Base-by-base conservation (phyloP, 2,113 vertebrate genomes). In the Catharus fuscescens region DNA sequence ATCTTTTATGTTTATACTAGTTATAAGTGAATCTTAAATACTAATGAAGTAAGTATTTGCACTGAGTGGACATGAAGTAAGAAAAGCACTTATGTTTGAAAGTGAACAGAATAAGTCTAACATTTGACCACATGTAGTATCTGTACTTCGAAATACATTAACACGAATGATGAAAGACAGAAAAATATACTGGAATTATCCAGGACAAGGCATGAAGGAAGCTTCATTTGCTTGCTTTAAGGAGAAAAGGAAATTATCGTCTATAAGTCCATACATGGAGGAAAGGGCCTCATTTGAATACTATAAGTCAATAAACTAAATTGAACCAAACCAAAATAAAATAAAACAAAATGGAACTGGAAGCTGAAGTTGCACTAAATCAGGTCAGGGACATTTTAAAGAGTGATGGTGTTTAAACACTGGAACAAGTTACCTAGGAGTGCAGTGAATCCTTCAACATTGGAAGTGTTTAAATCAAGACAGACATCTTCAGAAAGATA, bases 381-480 rank as follows among this genome's bases (percentile, higher is more conserved):
- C 52, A 90, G 50, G 31, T 42, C 48, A 91, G 61, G 24, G n/a
- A 44, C 20, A 57, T 69, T 95, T 91, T 76, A 79, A 91, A 91
- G 61, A 79, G 14, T 61, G 34, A 70, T 72, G 32, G 21, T 62
- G 89, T 95, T 95, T 92, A 90, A 95, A 61, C 16, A 87, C 42
- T 90, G 50, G 31, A 90, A 80, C 36, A 90, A 77, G 42, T 90
- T 92, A 77, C 45, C 45, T 87, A 77, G 54, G 14, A 89, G 50
- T 31, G 45, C 79, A 85, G 66, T 80, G 91, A 95, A 95, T 91
- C 81, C 84, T 95, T 89, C 87, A 85, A 73, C 54, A 66, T 3
- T 85, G 71, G 53, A 95, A 92, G 54, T 85, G 36, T 90, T 92
- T 94, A 95, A 95, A 95, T 95, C 93, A 94, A 93, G 79, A 85